Evolutionary conservation across 2,888 invertebrate species (phyloP).

Genomic region (Anarsia innoxiella): DNA sequence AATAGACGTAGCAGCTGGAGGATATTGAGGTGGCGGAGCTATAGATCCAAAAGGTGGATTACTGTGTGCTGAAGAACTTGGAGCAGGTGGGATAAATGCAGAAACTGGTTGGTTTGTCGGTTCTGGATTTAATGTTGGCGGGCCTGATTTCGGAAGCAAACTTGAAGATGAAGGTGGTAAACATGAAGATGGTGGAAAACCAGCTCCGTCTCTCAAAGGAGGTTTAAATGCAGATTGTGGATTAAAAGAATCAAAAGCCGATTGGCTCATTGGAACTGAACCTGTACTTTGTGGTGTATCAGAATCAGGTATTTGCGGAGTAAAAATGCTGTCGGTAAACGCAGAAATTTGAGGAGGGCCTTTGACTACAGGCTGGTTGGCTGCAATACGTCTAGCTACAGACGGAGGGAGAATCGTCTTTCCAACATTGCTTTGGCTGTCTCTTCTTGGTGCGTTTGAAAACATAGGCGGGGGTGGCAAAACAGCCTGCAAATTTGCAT

Average conservation of each 20-base stretch:
- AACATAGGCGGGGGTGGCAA: conserved; percentile 67
- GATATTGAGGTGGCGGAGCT: not conserved
- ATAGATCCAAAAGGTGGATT: not conserved
- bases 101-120: no score
- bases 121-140: no score
- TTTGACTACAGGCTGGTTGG: conserved; percentile 49
- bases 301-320: conserved; percentile 27
- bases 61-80: no score
- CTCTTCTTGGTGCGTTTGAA: conserved; percentile 35
- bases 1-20: not conserved
- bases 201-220: not conserved
- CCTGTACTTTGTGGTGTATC: not conserved
- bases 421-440: conserved; percentile 29
- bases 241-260: conserved; percentile 1
- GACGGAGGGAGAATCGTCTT: conserved; percentile 58
- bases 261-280: not conserved
- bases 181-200: not conserved
- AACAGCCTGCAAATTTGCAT: conserved; percentile 21
- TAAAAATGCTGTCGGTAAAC: conserved; percentile 42
- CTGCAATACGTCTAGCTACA: conserved; percentile 53
- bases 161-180: not conserved
- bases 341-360: conserved; percentile 27
- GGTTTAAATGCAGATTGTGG: not conserved
- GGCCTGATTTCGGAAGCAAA: no score
- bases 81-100: not conserved